A percentile compares a stretch with the other conserved stretches of the same genome.
Conservation (phyloP, 2,888 invertebrate species). For the Orthonychiurus folsomi region DNA sequence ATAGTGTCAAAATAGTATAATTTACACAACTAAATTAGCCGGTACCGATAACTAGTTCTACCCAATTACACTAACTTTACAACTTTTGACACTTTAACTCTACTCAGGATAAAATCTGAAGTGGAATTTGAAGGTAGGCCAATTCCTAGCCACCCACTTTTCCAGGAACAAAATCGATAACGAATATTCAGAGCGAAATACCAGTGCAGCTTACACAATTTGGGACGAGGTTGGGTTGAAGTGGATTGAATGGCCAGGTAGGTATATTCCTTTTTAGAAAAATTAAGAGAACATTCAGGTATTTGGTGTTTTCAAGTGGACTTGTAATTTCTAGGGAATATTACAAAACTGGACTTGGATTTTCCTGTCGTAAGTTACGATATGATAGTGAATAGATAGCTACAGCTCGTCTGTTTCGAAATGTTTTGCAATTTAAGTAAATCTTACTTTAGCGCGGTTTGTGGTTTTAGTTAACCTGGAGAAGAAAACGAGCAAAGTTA, state of each 20-base stretch:
- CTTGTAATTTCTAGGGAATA: constrained; percentile 14
- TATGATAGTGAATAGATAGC: neutral
- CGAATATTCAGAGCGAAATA: constrained; percentile 34
- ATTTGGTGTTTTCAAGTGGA: too few relatives aligned
- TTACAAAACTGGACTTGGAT: constrained; percentile 15
- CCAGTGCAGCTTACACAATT: constrained; percentile 24
- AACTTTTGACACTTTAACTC: too few relatives aligned
- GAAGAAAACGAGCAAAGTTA: constrained; percentile 23
- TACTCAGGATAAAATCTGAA: neutral
- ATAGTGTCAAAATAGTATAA: neutral
- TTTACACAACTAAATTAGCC: too few relatives aligned
- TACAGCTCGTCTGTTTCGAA: too few relatives aligned
- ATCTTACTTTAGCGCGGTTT: too few relatives aligned
- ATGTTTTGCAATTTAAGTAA: neutral
- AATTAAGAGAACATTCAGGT: neutral
- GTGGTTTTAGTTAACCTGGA: constrained; percentile 30
- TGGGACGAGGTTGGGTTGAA: constrained; percentile 28
- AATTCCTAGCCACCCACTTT: constrained; percentile 17
- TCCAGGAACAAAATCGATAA: constrained; percentile 20
- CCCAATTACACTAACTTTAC: too few relatives aligned
- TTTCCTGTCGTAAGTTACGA: constrained; percentile 14
- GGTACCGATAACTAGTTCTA: too few relatives aligned
- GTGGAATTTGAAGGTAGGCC: constrained; percentile 20
- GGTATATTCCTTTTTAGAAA: neutral
- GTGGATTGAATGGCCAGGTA: constrained; percentile 37